Base-by-base conservation (phyloP, 2,888 invertebrate genomes). In the Nephrotoma guestfalica region DNA sequence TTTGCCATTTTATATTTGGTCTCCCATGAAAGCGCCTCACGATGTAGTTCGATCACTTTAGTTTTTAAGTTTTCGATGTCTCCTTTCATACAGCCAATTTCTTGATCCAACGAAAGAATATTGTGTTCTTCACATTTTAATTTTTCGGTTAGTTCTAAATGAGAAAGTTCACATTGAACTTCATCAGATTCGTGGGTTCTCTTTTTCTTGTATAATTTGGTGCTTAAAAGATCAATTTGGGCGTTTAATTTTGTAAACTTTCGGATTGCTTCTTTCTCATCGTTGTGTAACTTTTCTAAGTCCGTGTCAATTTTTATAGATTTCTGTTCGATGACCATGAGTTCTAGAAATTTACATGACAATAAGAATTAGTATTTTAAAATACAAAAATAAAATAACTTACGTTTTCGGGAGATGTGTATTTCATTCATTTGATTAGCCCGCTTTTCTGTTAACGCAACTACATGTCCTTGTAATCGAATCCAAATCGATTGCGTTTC, bases 1-100 rank as follows among this genome's bases (percentile, higher is more conserved):
- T 94, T 93, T 1, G 95, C 95, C 89, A 96, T 90, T 88, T 95
- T 91, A 87, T 95, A 94, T 92, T 96, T 96, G 88, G 95, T 95
- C 90, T 97, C 96, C 97, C 97, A 97, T 43, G 95, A 94, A 42
- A 96, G 92, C 7, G 94, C 93, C 90, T 96, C 95, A 51, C 94
- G 92, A 87, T 95, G 93, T 30, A 95, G 90, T 83, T 94, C 93
- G 86, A 94, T 93, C 1, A 94, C 94, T 0, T 95, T 90, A 85
- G 90, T 89, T 83, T 91, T 91, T 45, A 89, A 88, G 47, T 92
- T 91, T 41, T 93, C 92, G 89, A 96, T 96, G 42, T 95, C 95
- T 86, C 5, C 84, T 41, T 41, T 84, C 41, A 41, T 41, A 41
- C 42, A 84, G 93, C 92, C 71, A 96, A 94, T 87, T 95, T 94